These are phyloP conservation scores for Drosophila rellima DNA, from an alignment of 2,888 invertebrate genomes.

Conservation along the genomic window DNA sequence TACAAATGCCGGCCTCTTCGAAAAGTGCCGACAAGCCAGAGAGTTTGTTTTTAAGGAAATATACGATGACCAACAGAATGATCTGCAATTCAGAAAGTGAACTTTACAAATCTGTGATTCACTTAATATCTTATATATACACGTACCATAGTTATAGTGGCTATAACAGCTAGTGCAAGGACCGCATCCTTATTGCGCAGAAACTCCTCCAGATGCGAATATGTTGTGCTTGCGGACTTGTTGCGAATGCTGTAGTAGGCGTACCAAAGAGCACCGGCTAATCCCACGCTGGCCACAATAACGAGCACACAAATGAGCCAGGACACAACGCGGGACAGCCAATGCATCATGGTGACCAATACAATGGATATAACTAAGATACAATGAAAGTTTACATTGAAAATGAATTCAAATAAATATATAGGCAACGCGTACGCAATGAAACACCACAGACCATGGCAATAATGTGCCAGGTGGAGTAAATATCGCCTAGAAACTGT, in stretches of 20 bases:
- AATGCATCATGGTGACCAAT: constrained; percentile 93
- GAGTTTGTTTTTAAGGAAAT: constrained; percentile 92
- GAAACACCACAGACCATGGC: constrained; percentile 92
- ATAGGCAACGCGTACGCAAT: constrained; percentile 88
- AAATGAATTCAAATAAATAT: neutral
- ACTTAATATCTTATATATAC: constrained; percentile 40
- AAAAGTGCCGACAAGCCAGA: constrained; percentile 94
- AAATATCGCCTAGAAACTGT: constrained; percentile 95
- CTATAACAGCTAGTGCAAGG: constrained; percentile 93
- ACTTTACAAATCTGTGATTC: neutral
- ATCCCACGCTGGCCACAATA: constrained; percentile 90
- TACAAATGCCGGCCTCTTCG: constrained; percentile 95
- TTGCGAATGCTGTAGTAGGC: constrained; percentile 92
- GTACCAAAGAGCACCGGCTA: constrained; percentile 94
- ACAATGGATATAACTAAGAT: constrained; percentile 92
- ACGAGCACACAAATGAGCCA: constrained; percentile 95
- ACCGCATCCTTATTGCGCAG: constrained; percentile 95
- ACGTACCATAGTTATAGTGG: constrained; percentile 95
- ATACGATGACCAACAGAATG: constrained; percentile 90
- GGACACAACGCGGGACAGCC: constrained; percentile 93
- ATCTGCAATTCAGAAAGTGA: constrained; percentile 86
- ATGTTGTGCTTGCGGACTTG: constrained; percentile 71
- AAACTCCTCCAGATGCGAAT: constrained; percentile 90
- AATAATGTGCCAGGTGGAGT: constrained; percentile 95
- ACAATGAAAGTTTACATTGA: neutral